A percentile compares a stretch with the other conserved stretches of the same genome.
phyloP scores from a whole-genome alignment of 1,140 invertebrate genomes.

The Hetaerina americana region DNA sequence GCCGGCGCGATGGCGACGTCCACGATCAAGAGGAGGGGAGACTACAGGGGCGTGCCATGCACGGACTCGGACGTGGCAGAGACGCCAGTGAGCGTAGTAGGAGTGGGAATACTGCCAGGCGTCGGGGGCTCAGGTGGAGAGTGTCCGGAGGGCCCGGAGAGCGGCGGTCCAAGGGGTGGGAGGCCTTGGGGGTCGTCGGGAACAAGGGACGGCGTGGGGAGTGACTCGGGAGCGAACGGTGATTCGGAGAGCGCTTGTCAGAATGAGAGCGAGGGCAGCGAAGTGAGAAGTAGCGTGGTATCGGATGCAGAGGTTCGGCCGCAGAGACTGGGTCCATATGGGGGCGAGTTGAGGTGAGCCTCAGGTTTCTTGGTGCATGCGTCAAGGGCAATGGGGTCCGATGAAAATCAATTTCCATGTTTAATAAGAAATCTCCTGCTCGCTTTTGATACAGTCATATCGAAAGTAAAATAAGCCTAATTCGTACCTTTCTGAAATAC shows the following conservation, averaged over 20 bases:
- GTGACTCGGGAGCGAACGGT: neutral
- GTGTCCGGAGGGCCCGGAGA: conserved; percentile 37
- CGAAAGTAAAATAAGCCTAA: too few species aligned
- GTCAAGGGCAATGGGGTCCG: too few species aligned
- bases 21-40: conserved; percentile 33
- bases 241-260: conserved; percentile 1
- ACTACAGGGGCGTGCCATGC: conserved; percentile 53
- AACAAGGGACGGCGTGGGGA: neutral
- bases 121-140: conserved; percentile 26
- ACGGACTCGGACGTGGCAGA: conserved; percentile 39
- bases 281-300: conserved; percentile 1
- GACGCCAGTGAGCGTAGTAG: conserved; percentile 14
- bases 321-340: neutral
- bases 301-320: neutral
- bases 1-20: conserved; percentile 5
- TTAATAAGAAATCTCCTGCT: too few species aligned
- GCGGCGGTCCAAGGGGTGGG: conserved; percentile 29
- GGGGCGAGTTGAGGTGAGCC: neutral
- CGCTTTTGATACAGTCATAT: too few species aligned
- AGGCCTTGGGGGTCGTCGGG: neutral
- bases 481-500: too few species aligned
- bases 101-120: conserved; percentile 12
- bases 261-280: neutral
- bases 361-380: too few species aligned
- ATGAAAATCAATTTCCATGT: too few species aligned